Evolutionary conservation across 2,113 vertebrate genomes (phyloP).

Genomic region (Mohoua ochrocephala): DNA sequence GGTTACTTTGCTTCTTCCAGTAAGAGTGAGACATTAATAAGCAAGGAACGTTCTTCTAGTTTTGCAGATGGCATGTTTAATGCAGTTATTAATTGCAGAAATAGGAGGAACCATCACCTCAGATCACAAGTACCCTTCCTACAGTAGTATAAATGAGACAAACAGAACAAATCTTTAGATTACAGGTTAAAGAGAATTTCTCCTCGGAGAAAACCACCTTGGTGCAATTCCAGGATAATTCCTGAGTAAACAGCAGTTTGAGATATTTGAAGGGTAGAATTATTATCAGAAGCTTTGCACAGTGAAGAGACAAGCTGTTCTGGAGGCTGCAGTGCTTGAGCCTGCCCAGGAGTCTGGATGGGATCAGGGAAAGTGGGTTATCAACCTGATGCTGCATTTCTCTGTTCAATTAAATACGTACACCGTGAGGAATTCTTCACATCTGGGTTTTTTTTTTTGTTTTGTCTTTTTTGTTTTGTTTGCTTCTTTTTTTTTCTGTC

Average conservation of each 20-base stretch:
- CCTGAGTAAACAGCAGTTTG: background rate
- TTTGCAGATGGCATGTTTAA: background rate
- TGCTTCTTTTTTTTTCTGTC: too few species aligned
- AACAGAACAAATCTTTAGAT: background rate
- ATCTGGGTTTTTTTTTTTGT: too few species aligned
- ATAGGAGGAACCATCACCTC: background rate
- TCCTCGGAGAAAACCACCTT: background rate
- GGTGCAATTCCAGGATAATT: background rate
- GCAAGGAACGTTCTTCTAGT: background rate
- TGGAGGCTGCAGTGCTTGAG: background rate
- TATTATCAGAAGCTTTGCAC: background rate
- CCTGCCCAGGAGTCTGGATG: background rate
- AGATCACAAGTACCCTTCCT: background rate
- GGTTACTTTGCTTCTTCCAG: background rate
- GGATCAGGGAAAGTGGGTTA: background rate
- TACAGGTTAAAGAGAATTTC: background rate
- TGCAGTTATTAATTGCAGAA: background rate
- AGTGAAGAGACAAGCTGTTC: background rate
- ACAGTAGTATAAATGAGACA: background rate
- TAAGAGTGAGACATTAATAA: background rate
- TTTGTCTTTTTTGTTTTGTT: accelerated
- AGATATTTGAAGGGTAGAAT: background rate
- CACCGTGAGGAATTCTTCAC: background rate
- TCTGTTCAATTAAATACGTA: background rate
- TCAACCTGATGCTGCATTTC: background rate